These are phyloP conservation scores for Crotalus viridis DNA, from an alignment of 2,113 vertebrate genomes.

Conservation along the genomic window DNA sequence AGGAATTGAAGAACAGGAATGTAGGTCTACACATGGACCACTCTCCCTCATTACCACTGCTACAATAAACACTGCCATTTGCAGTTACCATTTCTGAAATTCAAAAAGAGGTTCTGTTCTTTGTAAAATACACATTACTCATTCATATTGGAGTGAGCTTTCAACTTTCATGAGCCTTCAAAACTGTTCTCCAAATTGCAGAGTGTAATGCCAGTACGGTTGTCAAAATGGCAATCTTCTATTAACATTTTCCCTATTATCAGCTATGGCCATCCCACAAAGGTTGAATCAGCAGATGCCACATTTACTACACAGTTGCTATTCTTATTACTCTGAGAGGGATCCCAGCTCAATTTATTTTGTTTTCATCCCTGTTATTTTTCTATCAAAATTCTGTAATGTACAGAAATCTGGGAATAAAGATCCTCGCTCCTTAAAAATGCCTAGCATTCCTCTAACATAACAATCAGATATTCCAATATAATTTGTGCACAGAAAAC, in stretches of 20 bases:
- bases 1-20: neutral
- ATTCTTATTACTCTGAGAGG: neutral
- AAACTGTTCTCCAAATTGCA: constrained; percentile 32
- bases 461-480: neutral
- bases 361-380: neutral
- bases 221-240: neutral
- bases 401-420: neutral
- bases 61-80: constrained; percentile 57
- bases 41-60: neutral
- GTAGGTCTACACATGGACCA: neutral
- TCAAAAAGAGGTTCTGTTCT: constrained; percentile 60
- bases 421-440: neutral
- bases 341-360: neutral
- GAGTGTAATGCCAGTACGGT: constrained; percentile 14
- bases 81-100: constrained; percentile 60
- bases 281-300: neutral
- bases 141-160: neutral
- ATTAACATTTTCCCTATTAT: constrained; percentile 1
- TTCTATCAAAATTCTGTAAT: neutral
- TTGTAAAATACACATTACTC: constrained; percentile 55
- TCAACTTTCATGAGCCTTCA: constrained; percentile 20
- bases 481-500: neutral
- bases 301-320: neutral
- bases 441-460: neutral
- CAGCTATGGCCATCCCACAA: neutral